Evolutionary conservation across 2,888 invertebrate species (phyloP).

Genomic region (Minunthozetes semirufus): DNA sequence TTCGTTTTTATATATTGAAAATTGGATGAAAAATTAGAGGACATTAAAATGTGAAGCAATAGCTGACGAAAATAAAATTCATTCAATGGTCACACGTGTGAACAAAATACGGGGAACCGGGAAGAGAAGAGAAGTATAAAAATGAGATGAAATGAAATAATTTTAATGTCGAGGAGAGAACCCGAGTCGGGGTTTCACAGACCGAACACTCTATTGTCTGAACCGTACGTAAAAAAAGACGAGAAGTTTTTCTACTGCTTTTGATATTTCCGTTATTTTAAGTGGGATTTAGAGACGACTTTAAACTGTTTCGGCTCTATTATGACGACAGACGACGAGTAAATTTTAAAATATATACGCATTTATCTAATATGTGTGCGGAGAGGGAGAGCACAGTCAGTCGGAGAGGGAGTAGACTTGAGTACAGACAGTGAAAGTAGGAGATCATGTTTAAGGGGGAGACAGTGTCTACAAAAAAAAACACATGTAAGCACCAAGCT

Average conservation of each 20-base stretch:
- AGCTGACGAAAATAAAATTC: background rate
- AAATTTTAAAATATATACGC: background rate
- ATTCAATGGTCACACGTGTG: slow-evolving; percentile 25
- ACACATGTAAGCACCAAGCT: too few relatives aligned
- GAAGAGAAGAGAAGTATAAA: background rate
- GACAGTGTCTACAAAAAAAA: background rate
- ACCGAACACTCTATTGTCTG: background rate
- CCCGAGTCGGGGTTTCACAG: background rate
- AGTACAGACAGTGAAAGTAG: background rate
- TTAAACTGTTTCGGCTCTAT: slow-evolving; percentile 21
- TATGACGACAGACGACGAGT: slow-evolving; percentile 9
- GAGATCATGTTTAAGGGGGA: background rate
- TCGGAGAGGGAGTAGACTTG: background rate
- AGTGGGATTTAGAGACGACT: slow-evolving; percentile 11
- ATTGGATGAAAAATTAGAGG: slow-evolving; percentile 1
- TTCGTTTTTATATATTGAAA: background rate
- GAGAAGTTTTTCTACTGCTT: slow-evolving; percentile 6
- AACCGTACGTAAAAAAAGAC: background rate
- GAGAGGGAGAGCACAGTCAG: background rate
- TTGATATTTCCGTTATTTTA: slow-evolving; percentile 29
- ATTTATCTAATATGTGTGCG: background rate
- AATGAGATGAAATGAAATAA: background rate
- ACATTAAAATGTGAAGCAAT: background rate
- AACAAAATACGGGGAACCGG: background rate
- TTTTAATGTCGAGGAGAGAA: background rate